Evolutionary conservation across 2,113 vertebrate species (phyloP).

Genomic region (Ciconia stormi): DNA sequence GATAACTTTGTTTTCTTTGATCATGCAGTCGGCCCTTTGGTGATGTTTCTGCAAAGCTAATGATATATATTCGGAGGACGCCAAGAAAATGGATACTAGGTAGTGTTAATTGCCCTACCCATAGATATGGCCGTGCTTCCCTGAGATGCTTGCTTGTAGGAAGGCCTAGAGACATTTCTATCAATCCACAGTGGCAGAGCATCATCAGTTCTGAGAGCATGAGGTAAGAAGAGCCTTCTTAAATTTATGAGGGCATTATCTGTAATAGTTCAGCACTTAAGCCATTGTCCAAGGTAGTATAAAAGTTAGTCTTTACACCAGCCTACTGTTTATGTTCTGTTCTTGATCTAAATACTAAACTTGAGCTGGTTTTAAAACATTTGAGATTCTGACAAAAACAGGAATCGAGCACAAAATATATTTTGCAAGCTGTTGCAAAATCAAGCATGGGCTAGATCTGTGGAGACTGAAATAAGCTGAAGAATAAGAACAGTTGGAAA

Average conservation of each 20-base stretch:
- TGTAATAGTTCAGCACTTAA: not conserved
- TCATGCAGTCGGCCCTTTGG: not conserved
- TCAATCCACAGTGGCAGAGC: not conserved
- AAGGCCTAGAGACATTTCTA: not conserved
- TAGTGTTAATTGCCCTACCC: not conserved
- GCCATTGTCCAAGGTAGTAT: not conserved
- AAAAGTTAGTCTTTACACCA: not conserved
- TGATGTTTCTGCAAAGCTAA: not conserved
- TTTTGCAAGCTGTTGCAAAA: not conserved
- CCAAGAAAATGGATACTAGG: not conserved
- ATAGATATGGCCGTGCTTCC: not conserved
- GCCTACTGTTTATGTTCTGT: not conserved
- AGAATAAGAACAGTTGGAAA: not conserved
- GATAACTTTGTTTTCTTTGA: not conserved
- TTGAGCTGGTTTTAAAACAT: not conserved
- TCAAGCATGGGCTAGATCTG: not conserved
- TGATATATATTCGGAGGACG: not conserved
- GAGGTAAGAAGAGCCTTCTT: not conserved
- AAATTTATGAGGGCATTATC: not conserved
- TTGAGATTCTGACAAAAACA: not conserved
- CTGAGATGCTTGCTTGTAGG: not conserved
- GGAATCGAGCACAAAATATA: not conserved
- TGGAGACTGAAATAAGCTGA: not conserved
- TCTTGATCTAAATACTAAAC: not conserved
- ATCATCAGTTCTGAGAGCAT: not conserved